A percentile compares a stretch with the other conserved stretches of the same genome.
Conservation (phyloP, 2,888 invertebrate species). For the Cerceris ruficornis region DNA sequence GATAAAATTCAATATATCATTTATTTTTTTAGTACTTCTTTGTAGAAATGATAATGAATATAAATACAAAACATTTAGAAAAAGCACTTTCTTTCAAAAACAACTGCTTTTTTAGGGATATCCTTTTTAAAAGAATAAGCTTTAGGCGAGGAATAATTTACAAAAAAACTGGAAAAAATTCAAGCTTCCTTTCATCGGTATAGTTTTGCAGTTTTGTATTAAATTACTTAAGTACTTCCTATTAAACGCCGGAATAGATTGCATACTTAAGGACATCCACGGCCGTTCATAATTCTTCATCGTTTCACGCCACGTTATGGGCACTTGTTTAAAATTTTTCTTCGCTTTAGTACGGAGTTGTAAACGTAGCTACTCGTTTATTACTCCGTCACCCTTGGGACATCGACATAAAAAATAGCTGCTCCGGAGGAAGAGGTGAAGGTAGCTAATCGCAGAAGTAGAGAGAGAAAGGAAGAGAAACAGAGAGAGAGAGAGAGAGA, state of each 20-base stretch:
- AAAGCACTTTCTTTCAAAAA: too few species aligned
- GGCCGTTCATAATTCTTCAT: conserved; percentile 52
- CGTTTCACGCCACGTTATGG: conserved; percentile 22
- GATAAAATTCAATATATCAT: too few species aligned
- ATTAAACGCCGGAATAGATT: conserved; percentile 37
- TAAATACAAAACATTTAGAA: too few species aligned
- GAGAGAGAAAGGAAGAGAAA: conserved; percentile 41
- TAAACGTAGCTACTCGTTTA: conserved; percentile 58
- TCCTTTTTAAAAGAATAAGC: too few species aligned
- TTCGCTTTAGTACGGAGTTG: conserved; percentile 29
- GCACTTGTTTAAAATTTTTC: conserved; percentile 31
- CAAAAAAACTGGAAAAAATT: not conserved
- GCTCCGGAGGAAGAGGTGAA: conserved; percentile 24
- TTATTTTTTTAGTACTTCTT: too few species aligned
- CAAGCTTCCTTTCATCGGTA: not conserved
- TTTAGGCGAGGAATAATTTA: not conserved
- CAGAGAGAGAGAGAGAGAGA: conserved; percentile 25
- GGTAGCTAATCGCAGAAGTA: conserved; percentile 56
- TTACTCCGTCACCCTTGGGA: conserved; percentile 61
- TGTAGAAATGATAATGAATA: too few species aligned
- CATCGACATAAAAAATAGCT: conserved; percentile 47
- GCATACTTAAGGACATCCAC: conserved; percentile 14
- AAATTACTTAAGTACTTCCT: conserved; percentile 2
- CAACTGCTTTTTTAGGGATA: too few species aligned
- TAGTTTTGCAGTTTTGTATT: conserved; percentile 3